Base-by-base conservation (phyloP, 2,888 invertebrate species). In the Amphimallon solstitiale region DNA sequence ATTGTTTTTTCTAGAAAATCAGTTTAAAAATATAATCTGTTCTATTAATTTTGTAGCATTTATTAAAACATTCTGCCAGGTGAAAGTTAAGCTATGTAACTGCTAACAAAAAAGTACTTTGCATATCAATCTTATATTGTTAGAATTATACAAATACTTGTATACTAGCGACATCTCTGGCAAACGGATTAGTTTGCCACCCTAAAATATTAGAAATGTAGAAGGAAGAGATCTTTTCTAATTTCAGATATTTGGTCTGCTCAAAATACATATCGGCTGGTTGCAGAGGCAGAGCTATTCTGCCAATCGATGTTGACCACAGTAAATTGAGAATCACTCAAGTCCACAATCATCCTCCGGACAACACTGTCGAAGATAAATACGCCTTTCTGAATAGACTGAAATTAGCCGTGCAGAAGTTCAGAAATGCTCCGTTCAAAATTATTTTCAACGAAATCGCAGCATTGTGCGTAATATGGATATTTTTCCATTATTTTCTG, bases 311-410 rank as follows among this genome's bases (percentile, higher is more conserved):
- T 37, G 77, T 75, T 40, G 67, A 68, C 21, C 63, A 75, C 49
- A 69, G 72, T 35, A 67, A 72, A 38, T 65, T 80, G 51, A 75
- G 73, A 67, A 68, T 79, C 40, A 80, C 79, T 3, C 73, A 77
- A 69, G 73, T 74, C 6, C 79, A 80, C 63, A 80, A 80, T 70
- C 80, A 80, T 70, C 78, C 78, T 1, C 79, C 78, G 0, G 78
- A 80, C 68, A 65, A 73, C 15, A 76, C 75, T 48, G 78, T 76
- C 1, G 75, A 73, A 51, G 77, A 79, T 40, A 77, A 75, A 65
- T 74, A 78, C 38, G 71, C 69, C 1, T 80, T 80, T 60, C 61
- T 78, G 5, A 74, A 72, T 49, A 75, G 75, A 54, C 68, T 79
- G 49, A 78, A 76, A 63, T 66, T 66, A 7, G 77, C 76, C 1